A percentile compares a stretch with the other conserved stretches of the same genome.
Evolutionary conservation across 2,113 vertebrate genomes (phyloP).

Genomic region (Trogon melanurus): DNA sequence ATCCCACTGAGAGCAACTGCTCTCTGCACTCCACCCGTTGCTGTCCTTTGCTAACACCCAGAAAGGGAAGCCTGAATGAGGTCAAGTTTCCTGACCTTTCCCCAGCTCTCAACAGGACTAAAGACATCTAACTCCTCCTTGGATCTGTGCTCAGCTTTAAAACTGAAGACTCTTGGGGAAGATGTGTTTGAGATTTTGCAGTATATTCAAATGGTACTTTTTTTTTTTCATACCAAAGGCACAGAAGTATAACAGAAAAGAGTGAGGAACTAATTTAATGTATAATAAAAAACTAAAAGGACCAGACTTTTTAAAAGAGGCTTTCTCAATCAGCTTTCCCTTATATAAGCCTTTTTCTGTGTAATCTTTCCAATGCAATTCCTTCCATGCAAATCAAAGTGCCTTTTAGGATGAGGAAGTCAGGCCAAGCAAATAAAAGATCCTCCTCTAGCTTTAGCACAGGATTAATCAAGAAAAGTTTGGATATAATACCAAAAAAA

Average conservation of each 20-base stretch:
- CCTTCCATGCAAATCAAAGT: conserved; percentile 38
- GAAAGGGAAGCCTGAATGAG: not conserved
- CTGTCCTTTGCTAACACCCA: not conserved
- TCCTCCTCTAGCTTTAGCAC: not conserved
- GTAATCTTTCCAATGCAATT: conserved; percentile 43
- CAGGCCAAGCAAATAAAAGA: not conserved
- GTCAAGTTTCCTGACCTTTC: not conserved
- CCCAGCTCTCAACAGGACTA: not conserved
- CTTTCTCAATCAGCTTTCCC: conserved; percentile 39
- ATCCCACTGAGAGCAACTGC: not conserved
- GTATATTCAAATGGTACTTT: not conserved
- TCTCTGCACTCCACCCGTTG: not conserved
- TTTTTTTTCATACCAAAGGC: not conserved
- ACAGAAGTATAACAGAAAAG: not conserved
- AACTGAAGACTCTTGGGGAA: not conserved
- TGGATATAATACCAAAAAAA: not conserved
- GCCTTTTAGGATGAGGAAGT: conserved; percentile 21
- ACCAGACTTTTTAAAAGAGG: not conserved
- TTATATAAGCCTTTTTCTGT: conserved; percentile 23
- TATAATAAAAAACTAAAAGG: conserved; percentile 15
- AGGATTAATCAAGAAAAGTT: conserved; percentile 16
- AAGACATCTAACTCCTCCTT: not conserved
- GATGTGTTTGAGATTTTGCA: not conserved
- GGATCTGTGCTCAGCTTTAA: not conserved
- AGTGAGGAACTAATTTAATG: conserved; percentile 11